Conservation (phyloP, 2,888 invertebrate genomes). For the Drosophila niveifrons region DNA sequence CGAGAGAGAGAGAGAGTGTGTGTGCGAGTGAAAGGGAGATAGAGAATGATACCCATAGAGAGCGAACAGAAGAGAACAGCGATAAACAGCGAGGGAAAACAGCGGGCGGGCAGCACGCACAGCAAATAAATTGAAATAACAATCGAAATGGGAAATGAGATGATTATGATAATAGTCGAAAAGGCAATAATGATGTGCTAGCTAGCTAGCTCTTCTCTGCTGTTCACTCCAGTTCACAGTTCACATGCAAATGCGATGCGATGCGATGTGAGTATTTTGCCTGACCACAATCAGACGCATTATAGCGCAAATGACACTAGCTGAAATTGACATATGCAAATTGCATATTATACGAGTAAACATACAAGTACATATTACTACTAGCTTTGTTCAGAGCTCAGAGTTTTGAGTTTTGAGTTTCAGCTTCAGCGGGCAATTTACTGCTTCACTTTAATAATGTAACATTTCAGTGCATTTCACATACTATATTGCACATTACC, state of each 20-base stretch:
- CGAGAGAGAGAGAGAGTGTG: background rate
- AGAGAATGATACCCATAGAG: slow-evolving; percentile 7
- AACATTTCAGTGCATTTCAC: no score
- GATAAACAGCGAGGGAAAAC: slow-evolving; percentile 2
- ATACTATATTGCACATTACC: no score
- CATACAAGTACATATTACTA: no score
- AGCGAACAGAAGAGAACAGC: background rate
- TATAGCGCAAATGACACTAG: slow-evolving; percentile 13
- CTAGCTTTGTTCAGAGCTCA: no score
- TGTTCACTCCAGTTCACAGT: background rate
- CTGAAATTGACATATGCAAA: slow-evolving; percentile 14
- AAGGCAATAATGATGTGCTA: slow-evolving; percentile 19
- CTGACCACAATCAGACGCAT: background rate
- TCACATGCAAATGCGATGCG: slow-evolving; percentile 9
- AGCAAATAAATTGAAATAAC: slow-evolving; percentile 39
- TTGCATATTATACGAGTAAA: no score
- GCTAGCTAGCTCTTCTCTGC: background rate
- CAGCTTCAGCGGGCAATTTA: no score
- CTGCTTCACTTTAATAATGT: no score
- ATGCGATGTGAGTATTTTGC: background rate
- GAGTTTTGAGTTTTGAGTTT: no score
- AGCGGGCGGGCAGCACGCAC: slow-evolving; percentile 30
- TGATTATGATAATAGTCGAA: slow-evolving; percentile 27
- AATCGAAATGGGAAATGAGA: slow-evolving; percentile 39
- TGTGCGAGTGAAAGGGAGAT: background rate